Base-by-base conservation (phyloP, 2,113 vertebrate genomes). In the Ptilonorhynchus violaceus region DNA sequence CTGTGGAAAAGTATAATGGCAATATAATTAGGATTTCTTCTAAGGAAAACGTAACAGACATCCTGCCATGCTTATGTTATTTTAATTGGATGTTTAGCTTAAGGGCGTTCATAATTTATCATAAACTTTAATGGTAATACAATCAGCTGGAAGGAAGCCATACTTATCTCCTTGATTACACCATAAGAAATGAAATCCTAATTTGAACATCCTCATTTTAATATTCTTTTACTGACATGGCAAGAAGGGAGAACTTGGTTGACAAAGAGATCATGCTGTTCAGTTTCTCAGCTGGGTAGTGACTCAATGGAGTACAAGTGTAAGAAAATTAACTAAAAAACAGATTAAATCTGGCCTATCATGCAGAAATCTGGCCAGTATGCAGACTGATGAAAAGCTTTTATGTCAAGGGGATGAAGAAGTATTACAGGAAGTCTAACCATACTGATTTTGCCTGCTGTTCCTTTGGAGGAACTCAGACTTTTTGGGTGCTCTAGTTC, bases 41-140 rank as follows among this genome's bases (percentile, higher is more conserved):
- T 89, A 93, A 92, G 88, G 94, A 97, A 97, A 97, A 92, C 91
- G 10, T 97, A 96, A 95, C 85, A 97, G 97, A 97, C 73, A 93
- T 91, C 83, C 76, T 97, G 42, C 93, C 74, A 88, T 95, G 95
- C 94, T 97, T 97, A 95, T 96, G 93, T 95, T 98, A 92, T 96
- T 97, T 97, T 98, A 97, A 98, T 98, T 98, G 94, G 89, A 62
- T 97, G 53, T 95, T 96, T 97, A 97, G 96, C 96, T 98, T 79
- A 95, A 97, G 96, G 96, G 85, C 21, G 35, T 93, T 98, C 89
- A 94, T 97, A 97, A 97, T 95, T 96, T 97, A 89, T 97, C 87
- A 96, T 98, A 96, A 97, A 97, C 56, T 95, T 97, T 96, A 97
- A 96, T 96, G 95, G 88, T 98, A 97, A 95, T 98, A 98, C 96